Conservation (phyloP, 2,888 invertebrate genomes). For the Tenthredo livida region DNA sequence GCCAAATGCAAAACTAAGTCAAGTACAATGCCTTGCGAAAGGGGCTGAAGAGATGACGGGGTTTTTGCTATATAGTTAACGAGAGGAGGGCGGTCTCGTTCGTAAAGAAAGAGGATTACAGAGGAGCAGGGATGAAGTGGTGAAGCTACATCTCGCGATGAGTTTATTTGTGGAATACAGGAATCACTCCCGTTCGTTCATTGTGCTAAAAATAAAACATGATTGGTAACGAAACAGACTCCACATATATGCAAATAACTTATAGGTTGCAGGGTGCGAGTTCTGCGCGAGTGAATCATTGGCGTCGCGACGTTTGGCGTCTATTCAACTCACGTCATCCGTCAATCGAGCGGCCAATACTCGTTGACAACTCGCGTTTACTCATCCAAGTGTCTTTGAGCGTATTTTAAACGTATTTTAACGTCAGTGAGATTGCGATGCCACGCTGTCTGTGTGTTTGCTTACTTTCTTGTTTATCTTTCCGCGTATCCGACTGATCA, state of each 20-base stretch:
- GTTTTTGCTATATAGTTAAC: background rate
- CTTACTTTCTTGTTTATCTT: constrained; percentile 31
- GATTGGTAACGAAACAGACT: constrained; percentile 40
- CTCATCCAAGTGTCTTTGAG: constrained; percentile 46
- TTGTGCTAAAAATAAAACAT: constrained; percentile 33
- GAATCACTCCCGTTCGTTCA: constrained; percentile 36
- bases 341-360: constrained; percentile 46
- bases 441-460: constrained; percentile 50
- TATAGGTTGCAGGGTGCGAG: background rate
- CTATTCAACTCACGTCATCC: constrained; percentile 39
- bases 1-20: constrained; percentile 49
- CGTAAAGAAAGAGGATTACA: background rate
- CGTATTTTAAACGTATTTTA: constrained; percentile 19
- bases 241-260: constrained; percentile 24
- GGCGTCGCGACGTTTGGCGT: constrained; percentile 32
- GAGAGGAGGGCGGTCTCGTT: background rate
- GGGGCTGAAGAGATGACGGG: constrained; percentile 35
- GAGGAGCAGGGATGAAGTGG: background rate
- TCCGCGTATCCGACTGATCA: constrained; percentile 23
- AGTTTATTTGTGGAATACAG: constrained; percentile 34
- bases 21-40: constrained; percentile 52
- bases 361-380: constrained; percentile 17
- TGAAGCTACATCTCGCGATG: background rate
- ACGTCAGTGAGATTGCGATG: constrained; percentile 13
- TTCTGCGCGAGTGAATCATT: constrained; percentile 49